Conservation (phyloP, 2,888 invertebrate species). For the Trichopoda pennipes region DNA sequence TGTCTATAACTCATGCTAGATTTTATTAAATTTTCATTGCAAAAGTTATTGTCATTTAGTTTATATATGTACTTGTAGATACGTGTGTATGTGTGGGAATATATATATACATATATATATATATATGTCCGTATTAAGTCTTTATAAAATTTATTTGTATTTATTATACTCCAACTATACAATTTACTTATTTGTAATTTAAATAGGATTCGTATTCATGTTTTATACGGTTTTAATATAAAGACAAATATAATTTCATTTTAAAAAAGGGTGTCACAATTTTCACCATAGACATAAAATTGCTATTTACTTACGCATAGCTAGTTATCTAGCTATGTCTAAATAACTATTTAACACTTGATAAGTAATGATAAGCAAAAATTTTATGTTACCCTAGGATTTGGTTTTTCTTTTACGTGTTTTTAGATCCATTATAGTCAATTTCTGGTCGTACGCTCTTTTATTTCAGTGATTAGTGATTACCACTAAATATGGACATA, state of each 20-base stretch:
- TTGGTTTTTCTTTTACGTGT: too few relatives aligned
- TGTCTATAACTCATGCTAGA: not conserved
- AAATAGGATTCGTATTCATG: slow-evolving; percentile 60
- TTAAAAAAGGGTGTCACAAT: too few relatives aligned
- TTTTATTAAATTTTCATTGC: slow-evolving; percentile 2
- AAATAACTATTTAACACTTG: too few relatives aligned
- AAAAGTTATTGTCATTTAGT: not conserved
- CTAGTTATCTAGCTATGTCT: too few relatives aligned
- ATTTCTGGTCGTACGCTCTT: too few relatives aligned
- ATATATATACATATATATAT: not conserved
- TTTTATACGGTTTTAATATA: slow-evolving; percentile 40
- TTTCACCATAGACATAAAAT: too few relatives aligned
- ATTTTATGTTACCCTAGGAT: too few relatives aligned
- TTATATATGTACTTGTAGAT: not conserved
- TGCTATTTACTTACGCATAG: too few relatives aligned
- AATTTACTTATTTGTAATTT: slow-evolving; percentile 35
- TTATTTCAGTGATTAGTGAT: too few relatives aligned
- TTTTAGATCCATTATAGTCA: too few relatives aligned
- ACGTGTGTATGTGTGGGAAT: not conserved
- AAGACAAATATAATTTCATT: not conserved
- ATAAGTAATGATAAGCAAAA: too few relatives aligned
- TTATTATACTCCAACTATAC: slow-evolving; percentile 28
- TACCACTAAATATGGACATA: too few relatives aligned
- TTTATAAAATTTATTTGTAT: slow-evolving; percentile 46
- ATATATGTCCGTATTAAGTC: slow-evolving; percentile 27